These are phyloP conservation scores for Phrynocephalus guinanensis DNA, from an alignment of 2,797 vertebrate genomes.

Conservation along the genomic window DNA sequence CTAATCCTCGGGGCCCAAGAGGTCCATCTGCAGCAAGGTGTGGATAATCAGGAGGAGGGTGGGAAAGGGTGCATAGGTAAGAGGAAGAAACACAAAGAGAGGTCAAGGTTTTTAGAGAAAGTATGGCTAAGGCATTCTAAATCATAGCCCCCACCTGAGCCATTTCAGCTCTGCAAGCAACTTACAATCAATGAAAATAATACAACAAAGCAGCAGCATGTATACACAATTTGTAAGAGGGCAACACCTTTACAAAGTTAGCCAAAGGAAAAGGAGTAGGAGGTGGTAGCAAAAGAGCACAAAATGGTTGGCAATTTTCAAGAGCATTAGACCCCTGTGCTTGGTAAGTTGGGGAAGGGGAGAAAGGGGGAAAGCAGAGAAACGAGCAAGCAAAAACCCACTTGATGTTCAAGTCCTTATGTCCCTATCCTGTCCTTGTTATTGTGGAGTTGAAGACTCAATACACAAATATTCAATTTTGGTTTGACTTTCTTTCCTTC, in stretches of 20 bases:
- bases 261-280: too few species aligned
- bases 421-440: too few species aligned
- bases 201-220: neutral
- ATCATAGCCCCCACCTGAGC: neutral
- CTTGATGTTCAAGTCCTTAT: too few species aligned
- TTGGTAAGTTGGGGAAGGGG: neutral
- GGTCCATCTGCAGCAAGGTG: conserved; percentile 85
- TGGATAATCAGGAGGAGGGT: neutral
- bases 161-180: neutral
- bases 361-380: neutral
- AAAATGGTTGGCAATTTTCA: too few species aligned
- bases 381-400: neutral
- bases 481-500: too few species aligned
- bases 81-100: neutral
- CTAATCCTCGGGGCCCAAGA: conserved; percentile 93
- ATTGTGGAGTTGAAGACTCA: too few species aligned
- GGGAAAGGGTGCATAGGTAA: conserved; percentile 26
- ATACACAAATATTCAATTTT: too few species aligned
- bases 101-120: neutral
- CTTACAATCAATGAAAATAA: neutral
- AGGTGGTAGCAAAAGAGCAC: too few species aligned
- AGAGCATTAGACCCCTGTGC: too few species aligned
- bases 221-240: neutral
- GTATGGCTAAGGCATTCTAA: neutral
- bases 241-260: too few species aligned